These are phyloP conservation scores for Carassius auratus DNA, from an alignment of 2,113 vertebrate species.

Conservation along the genomic window DNA sequence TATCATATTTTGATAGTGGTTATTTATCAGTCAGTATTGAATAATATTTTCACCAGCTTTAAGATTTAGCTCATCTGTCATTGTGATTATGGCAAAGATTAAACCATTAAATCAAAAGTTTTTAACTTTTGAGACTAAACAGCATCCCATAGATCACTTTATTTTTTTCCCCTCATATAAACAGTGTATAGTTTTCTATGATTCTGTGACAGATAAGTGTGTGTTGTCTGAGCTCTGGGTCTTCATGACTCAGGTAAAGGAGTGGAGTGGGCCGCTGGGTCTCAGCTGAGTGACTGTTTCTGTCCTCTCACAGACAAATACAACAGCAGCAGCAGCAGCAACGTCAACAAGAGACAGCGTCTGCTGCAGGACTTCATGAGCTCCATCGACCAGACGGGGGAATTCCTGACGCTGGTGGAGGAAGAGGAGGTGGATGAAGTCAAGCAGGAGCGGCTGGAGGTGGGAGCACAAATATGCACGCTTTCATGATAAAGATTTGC, in stretches of 20 bases:
- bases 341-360: conserved; percentile 87
- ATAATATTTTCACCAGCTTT: background rate
- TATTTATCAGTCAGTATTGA: background rate
- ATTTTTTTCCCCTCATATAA: background rate
- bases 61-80: background rate
- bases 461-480: conserved; percentile 60
- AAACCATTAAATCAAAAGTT: background rate
- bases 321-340: conserved; percentile 27
- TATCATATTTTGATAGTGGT: background rate
- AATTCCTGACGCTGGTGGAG: conserved; percentile 88
- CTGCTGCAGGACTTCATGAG: conserved; percentile 89
- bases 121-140: background rate
- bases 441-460: conserved; percentile 96
- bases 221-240: background rate
- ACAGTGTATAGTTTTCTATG: background rate
- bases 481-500: background rate
- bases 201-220: too few species aligned
- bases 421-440: conserved; percentile 92
- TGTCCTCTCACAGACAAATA: conserved; percentile 77
- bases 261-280: conserved; percentile 24
- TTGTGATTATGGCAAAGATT: background rate
- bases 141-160: background rate
- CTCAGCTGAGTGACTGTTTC: conserved; percentile 54
- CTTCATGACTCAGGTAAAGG: background rate
- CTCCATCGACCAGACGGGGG: conserved; percentile 95